These are phyloP conservation scores for Nipponacmea schrenckii DNA, from an alignment of 2,888 invertebrate species.

Conservation along the genomic window DNA sequence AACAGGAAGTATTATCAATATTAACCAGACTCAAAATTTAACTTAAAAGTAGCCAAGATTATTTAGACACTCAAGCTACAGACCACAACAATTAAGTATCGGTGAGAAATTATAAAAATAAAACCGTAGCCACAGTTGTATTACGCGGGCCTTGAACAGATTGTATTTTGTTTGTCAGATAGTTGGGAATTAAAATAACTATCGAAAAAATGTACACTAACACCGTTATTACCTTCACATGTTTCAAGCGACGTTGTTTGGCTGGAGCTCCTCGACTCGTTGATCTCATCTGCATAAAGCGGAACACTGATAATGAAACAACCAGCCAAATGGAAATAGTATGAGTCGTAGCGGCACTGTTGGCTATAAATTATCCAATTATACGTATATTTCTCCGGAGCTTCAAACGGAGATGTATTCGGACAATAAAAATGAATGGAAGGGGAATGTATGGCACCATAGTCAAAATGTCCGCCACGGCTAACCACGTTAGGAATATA, in stretches of 20 bases:
- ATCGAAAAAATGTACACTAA: constrained; percentile 86
- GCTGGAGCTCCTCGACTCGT: constrained; percentile 50
- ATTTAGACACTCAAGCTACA: no score
- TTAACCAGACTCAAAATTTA: no score
- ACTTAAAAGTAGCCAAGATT: no score
- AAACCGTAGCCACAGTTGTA: no score
- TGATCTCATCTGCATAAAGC: constrained; percentile 73
- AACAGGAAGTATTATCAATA: no score
- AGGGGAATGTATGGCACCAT: constrained; percentile 93
- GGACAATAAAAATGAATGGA: constrained; percentile 73
- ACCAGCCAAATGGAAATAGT: constrained; percentile 94
- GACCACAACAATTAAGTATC: no score
- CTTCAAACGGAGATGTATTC: constrained; percentile 35
- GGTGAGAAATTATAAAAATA: no score
- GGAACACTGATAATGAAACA: constrained; percentile 90
- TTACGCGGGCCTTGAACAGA: constrained; percentile 31
- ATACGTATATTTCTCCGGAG: constrained; percentile 56
- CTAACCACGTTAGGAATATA: constrained; percentile 83
- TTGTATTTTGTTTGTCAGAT: constrained; percentile 81
- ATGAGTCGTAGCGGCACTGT: constrained; percentile 88
- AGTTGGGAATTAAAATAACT: constrained; percentile 85
- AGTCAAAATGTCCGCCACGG: constrained; percentile 89
- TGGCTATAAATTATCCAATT: constrained; percentile 72
- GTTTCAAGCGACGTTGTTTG: constrained; percentile 42
- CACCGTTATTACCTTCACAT: constrained; percentile 62